These are phyloP conservation scores for Phymatocera aterrima DNA, from an alignment of 2,888 invertebrate species.

Conservation along the genomic window DNA sequence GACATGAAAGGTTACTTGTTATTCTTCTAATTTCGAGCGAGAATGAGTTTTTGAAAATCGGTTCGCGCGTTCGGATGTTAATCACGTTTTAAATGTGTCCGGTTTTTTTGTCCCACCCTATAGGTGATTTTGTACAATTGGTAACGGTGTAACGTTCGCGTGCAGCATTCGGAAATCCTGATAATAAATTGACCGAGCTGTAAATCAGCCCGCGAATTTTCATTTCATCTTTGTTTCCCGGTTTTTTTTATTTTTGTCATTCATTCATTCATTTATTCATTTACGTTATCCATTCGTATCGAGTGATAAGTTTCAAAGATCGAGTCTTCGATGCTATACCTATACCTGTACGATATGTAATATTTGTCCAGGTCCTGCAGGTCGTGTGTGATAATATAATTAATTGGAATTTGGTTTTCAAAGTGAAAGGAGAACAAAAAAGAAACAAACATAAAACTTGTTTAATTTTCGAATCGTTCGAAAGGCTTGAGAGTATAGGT, in stretches of 20 bases:
- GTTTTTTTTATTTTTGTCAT: neutral
- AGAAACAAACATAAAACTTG: neutral
- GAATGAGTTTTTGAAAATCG: too few species aligned
- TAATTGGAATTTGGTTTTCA: conserved; percentile 4
- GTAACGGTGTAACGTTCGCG: neutral
- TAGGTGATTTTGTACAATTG: conserved; percentile 28
- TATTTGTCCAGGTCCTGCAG: neutral
- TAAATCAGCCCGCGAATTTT: conserved; percentile 17
- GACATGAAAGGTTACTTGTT: too few species aligned
- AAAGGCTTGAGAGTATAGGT: neutral
- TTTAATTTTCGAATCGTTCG: conserved; percentile 1
- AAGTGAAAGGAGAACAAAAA: neutral
- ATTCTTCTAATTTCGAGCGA: too few species aligned
- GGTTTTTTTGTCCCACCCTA: too few species aligned
- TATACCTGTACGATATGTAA: neutral
- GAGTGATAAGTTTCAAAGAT: neutral
- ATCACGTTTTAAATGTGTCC: too few species aligned
- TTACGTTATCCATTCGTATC: neutral
- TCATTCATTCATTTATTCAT: neutral
- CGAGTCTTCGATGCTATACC: neutral
- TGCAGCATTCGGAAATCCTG: conserved; percentile 19
- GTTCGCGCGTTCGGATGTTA: too few species aligned
- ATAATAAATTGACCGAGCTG: conserved; percentile 33
- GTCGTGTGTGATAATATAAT: neutral
- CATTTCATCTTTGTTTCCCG: neutral